These are phyloP conservation scores for Micromussa lordhowensis DNA, from an alignment of 92 coral and sea anemone genomes.

Conservation along the genomic window DNA sequence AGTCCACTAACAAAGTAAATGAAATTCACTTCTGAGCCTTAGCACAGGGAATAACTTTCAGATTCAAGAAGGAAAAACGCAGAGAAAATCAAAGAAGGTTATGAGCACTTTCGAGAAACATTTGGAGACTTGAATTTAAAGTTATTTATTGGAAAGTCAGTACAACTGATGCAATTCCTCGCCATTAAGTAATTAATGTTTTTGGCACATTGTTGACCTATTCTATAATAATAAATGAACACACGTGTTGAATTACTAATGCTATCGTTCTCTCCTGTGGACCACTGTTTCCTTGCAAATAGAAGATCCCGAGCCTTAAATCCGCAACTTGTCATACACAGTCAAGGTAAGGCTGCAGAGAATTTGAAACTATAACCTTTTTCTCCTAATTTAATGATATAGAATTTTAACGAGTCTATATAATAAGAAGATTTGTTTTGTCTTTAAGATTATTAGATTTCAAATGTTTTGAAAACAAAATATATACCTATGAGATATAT, in stretches of 20 bases:
- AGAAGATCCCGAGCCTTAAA: neutral
- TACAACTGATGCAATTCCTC: neutral
- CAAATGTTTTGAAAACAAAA: constrained; percentile 12
- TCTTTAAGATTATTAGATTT: neutral
- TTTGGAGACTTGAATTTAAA: neutral
- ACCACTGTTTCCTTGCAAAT: neutral
- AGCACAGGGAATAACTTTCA: neutral
- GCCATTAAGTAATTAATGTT: constrained; percentile 45
- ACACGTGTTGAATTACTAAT: constrained; percentile 39
- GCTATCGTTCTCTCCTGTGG: constrained; percentile 4
- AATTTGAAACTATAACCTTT: neutral
- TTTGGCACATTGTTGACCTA: constrained; percentile 50
- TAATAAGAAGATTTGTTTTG: constrained; percentile 6
- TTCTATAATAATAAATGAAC: constrained; percentile 45
- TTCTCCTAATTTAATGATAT: neutral
- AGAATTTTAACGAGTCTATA: neutral
- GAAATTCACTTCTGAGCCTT: neutral
- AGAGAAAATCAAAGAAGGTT: neutral
- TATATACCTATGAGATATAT: no score
- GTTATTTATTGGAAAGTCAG: neutral
- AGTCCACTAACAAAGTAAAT: neutral
- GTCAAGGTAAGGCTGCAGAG: constrained; percentile 11
- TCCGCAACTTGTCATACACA: neutral
- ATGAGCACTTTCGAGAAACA: neutral
- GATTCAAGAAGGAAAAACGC: neutral